Conservation (phyloP, 2,113 vertebrate genomes). For the Brienomyrus longianalis region DNA sequence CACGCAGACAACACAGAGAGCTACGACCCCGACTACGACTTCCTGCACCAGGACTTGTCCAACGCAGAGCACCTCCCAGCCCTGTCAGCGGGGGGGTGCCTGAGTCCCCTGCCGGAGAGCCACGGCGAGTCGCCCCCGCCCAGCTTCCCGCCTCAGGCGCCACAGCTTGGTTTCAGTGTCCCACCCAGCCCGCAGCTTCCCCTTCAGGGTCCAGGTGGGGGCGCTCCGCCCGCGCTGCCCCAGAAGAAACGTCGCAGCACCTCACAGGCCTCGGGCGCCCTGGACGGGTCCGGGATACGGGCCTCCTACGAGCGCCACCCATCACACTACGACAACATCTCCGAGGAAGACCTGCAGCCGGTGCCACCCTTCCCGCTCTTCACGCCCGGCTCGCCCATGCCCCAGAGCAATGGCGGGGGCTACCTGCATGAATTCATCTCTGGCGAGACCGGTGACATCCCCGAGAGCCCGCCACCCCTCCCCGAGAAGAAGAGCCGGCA, state of each 20-base stretch:
- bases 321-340: slow-evolving; percentile 89
- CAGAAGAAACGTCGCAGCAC: slow-evolving; percentile 88
- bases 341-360: slow-evolving; percentile 74
- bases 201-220: slow-evolving; percentile 33
- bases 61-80: slow-evolving; percentile 72
- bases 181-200: slow-evolving; percentile 41
- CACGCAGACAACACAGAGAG: slow-evolving; percentile 75
- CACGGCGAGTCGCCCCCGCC: slow-evolving; percentile 78
- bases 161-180: slow-evolving; percentile 65
- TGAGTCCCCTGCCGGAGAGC: slow-evolving; percentile 88
- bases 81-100: slow-evolving; percentile 55
- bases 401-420: slow-evolving; percentile 66
- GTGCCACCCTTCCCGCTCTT: slow-evolving; percentile 65
- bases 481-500: slow-evolving; percentile 94
- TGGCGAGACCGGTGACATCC: slow-evolving; percentile 58
- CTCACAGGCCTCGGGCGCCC: slow-evolving; percentile 48
- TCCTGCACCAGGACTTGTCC: slow-evolving; percentile 94
- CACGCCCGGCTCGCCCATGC: slow-evolving; percentile 73
- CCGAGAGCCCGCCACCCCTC: slow-evolving; percentile 82
- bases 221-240: slow-evolving; percentile 80
- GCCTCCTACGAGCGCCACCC: slow-evolving; percentile 78
- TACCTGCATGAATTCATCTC: slow-evolving; percentile 65
- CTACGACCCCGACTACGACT: slow-evolving; percentile 96
- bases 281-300: slow-evolving; percentile 59
- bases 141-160: slow-evolving; percentile 60